Conservation (phyloP, 53 echinoderm and acorn worm genomes). For the Henricia sp. region DNA sequence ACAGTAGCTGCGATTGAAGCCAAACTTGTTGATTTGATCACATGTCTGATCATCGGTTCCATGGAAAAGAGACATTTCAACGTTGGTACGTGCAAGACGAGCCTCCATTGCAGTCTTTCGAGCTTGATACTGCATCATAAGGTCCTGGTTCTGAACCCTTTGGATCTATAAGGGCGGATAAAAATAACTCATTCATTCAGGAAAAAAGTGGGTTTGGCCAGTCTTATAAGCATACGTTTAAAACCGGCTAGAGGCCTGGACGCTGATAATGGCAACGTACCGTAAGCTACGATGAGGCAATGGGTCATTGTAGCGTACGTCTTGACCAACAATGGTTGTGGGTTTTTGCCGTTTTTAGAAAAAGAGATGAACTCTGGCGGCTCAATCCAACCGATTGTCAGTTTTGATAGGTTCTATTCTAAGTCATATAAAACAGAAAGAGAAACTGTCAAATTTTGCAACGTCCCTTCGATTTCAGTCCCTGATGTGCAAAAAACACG, state of each 20-base stretch:
- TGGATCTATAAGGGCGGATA: conserved; percentile 34
- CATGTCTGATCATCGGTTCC: conserved; percentile 47
- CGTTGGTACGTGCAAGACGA: not conserved
- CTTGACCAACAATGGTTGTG: not conserved
- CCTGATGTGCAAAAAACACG: not conserved
- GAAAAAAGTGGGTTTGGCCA: no score
- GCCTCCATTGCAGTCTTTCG: conserved; percentile 27
- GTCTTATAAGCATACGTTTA: no score
- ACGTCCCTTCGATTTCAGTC: not conserved
- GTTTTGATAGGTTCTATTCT: not conserved
- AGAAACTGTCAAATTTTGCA: no score
- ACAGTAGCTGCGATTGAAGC: conserved; percentile 71
- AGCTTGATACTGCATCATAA: conserved; percentile 56
- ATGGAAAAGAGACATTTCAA: conserved; percentile 55
- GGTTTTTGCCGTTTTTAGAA: no score
- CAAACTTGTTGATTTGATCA: conserved; percentile 41
- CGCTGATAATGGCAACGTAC: no score
- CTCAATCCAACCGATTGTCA: not conserved
- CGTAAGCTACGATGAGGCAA: no score
- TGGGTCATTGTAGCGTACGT: no score
- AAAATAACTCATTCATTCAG: not conserved
- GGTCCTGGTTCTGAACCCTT: conserved; percentile 62
- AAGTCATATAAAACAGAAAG: no score
- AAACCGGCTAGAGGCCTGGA: no score
- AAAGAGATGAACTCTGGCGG: no score